A percentile compares a stretch with the other conserved stretches of the same genome.
These are phyloP conservation scores for Forbesichthys papilliferus DNA, from an alignment of 2,113 vertebrate species.

Conservation along the genomic window DNA sequence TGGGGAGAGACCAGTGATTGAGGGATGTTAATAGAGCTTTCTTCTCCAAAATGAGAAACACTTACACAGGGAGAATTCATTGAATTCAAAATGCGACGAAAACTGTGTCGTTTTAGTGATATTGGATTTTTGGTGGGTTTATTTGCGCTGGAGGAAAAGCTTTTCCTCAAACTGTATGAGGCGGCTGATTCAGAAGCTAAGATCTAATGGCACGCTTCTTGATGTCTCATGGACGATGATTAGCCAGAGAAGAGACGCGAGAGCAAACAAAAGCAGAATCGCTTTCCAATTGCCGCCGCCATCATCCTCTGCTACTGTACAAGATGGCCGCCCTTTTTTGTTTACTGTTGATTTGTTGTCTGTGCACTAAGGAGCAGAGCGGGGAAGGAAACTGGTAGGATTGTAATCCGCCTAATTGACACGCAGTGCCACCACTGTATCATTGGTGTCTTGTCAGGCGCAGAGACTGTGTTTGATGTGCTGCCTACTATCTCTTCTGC, in stretches of 20 bases:
- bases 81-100: background rate
- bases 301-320: slow-evolving; percentile 41
- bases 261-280: slow-evolving; percentile 11
- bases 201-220: slow-evolving; percentile 40
- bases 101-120: background rate
- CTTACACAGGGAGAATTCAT: too few species aligned
- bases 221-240: slow-evolving; percentile 51
- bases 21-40: slow-evolving; percentile 25
- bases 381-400: slow-evolving; percentile 12
- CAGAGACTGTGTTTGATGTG: slow-evolving; percentile 40
- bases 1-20: background rate
- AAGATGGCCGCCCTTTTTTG: slow-evolving; percentile 26
- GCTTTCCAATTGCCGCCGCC: slow-evolving; percentile 56
- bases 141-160: background rate
- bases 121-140: background rate
- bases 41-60: too few species aligned
- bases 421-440: slow-evolving; percentile 49
- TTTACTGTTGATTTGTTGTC: slow-evolving; percentile 38
- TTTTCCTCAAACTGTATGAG: background rate
- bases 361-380: background rate
- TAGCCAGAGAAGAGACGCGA: slow-evolving; percentile 54
- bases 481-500: slow-evolving; percentile 38
- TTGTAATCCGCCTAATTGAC: slow-evolving; percentile 59
- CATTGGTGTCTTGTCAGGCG: slow-evolving; percentile 50
- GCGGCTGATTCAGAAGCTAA: slow-evolving; percentile 19